phyloP scores from a whole-genome alignment of 2,888 invertebrate genomes.

The Drosophila lacicola region DNA sequence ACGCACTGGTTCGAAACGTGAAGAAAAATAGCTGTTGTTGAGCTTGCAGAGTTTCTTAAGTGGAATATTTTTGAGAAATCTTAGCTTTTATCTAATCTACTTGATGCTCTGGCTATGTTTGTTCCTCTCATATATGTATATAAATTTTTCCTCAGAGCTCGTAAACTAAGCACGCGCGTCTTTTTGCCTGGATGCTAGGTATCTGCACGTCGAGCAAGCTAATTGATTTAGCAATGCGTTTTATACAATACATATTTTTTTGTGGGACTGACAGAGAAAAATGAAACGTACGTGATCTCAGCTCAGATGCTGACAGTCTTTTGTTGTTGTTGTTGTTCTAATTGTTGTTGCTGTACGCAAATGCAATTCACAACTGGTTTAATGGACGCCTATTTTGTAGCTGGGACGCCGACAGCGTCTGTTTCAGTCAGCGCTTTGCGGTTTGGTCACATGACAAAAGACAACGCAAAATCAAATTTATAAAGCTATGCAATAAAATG shows the following conservation, averaged over 20 bases:
- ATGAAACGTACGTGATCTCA: conserved; percentile 67
- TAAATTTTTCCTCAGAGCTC: no score
- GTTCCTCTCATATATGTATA: no score
- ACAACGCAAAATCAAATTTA: conserved; percentile 8
- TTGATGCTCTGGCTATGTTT: no score
- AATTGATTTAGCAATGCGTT: neutral
- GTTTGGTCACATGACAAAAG: conserved; percentile 63
- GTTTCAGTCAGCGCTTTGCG: conserved; percentile 23
- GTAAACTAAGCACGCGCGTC: no score
- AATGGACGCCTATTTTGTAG: conserved; percentile 29
- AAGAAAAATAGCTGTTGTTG: no score
- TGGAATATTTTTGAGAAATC: no score
- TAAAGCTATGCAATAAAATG: conserved; percentile 4
- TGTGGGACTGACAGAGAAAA: conserved; percentile 22
- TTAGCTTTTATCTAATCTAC: no score
- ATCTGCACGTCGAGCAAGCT: neutral
- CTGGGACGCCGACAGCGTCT: neutral
- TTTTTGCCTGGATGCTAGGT: neutral
- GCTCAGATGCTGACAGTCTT: conserved; percentile 30
- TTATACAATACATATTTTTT: neutral
- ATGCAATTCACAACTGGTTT: conserved; percentile 65
- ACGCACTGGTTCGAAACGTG: no score
- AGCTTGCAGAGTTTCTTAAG: no score
- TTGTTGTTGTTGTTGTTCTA: conserved; percentile 4
- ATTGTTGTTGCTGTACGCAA: conserved; percentile 29